A percentile compares a stretch with the other conserved stretches of the same genome.
Conservation (phyloP, 2,797 vertebrate genomes). For the Chiloscyllium punctatum region DNA sequence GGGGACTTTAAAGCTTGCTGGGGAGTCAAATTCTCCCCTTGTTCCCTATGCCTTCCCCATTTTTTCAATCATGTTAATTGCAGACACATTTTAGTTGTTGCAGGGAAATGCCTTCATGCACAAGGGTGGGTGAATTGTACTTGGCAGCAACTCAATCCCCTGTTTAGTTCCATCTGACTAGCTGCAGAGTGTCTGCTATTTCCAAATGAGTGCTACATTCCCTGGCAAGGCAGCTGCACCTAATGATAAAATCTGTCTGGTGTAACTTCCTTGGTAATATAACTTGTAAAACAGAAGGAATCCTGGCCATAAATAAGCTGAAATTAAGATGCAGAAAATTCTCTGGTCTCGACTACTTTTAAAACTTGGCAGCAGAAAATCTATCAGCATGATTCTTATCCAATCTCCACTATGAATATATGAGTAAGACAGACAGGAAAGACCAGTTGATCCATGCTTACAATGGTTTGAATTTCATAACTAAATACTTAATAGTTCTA, state of each 20-base stretch:
- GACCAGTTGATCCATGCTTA: background rate
- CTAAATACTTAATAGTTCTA: too few relatives aligned
- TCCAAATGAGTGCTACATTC: slow-evolving; percentile 4
- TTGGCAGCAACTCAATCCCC: slow-evolving; percentile 24
- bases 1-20: too few relatives aligned
- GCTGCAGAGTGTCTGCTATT: background rate
- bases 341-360: background rate
- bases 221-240: background rate
- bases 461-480: background rate
- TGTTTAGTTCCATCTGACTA: slow-evolving; percentile 17
- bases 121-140: background rate
- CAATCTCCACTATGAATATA: background rate
- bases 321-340: slow-evolving; percentile 9
- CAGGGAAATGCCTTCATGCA: background rate
- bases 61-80: background rate
- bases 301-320: background rate
- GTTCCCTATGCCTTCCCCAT: background rate
- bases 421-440: background rate
- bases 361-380: background rate
- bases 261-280: background rate
- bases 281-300: slow-evolving; percentile 6
- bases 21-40: background rate
- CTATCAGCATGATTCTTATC: background rate
- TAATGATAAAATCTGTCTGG: background rate
- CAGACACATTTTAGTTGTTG: background rate